Percentiles rank a stretch among this genome's conserved stretches.
These are phyloP conservation scores for Asteroscopus sphinx DNA, from an alignment of 2,888 invertebrate species.

Conservation along the genomic window DNA sequence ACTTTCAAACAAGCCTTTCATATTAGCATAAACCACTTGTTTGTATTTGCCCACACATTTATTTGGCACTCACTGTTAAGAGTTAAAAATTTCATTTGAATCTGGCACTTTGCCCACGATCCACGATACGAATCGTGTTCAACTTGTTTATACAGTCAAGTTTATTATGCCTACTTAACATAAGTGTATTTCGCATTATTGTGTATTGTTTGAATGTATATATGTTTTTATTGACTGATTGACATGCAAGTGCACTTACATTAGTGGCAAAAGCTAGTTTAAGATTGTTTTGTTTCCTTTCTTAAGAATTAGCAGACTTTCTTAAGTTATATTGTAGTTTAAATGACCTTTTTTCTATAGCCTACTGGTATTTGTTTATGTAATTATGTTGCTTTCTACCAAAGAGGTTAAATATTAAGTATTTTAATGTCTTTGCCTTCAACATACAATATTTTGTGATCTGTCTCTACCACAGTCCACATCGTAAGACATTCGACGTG, in stretches of 20 bases:
- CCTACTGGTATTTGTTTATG: conserved; percentile 2
- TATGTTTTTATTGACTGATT: conserved; percentile 46
- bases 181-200: conserved; percentile 57
- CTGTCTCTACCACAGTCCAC: too few relatives aligned
- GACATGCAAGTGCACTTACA: conserved; percentile 29
- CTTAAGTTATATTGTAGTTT: conserved; percentile 14
- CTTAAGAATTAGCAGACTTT: not conserved
- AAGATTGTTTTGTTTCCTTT: conserved; percentile 7
- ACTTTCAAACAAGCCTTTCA: conserved; percentile 14
- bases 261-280: conserved; percentile 18
- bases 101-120: conserved; percentile 65
- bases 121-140: conserved; percentile 63
- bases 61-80: conserved; percentile 54
- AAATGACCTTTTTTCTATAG: conserved; percentile 16
- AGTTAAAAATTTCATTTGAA: conserved; percentile 65
- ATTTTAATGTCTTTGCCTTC: too few relatives aligned
- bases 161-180: conserved; percentile 63
- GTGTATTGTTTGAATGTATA: conserved; percentile 5
- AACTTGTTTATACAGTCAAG: conserved; percentile 62
- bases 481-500: conserved; percentile 8
- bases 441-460: too few relatives aligned
- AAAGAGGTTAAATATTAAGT: too few relatives aligned
- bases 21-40: conserved; percentile 49
- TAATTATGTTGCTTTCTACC: not conserved
- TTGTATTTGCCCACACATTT: conserved; percentile 41